Base-by-base conservation (phyloP, 2,797 vertebrate genomes). In the Babyrousa celebensis region DNA sequence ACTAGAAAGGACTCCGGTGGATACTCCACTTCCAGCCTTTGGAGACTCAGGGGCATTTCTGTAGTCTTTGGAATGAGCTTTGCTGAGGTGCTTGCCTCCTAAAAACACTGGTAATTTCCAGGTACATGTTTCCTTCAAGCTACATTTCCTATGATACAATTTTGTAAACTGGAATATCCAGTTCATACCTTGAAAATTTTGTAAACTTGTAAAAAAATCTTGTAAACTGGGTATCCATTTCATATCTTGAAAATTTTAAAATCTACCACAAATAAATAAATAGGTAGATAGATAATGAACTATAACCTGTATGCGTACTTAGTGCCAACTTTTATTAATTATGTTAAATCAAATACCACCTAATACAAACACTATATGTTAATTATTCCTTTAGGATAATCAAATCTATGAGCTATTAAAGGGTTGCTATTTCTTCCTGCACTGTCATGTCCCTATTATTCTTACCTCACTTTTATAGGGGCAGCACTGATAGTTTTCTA, bases 401-500 rank as follows among this genome's bases (percentile, higher is more conserved):
- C 87, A 56, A 23, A 77, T 62, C 78, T 95, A 95, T 89, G 16
- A 71, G 16, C 36, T 63, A 70, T 79, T 74, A 84, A 72, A 63
- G 71, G 54, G 27, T 67, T 79, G 52, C 25, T 92, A 0, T 83
- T 91, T 25, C 52, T 79, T 84, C 21, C 40, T 68, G 58, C 4
- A 79, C 14, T 43, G 79, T 90, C 72, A 71, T 78, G 9, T 18
- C 75, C 17, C 16, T 70, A 60, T 88, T 56, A 70, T 5, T 7
- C 7, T 91, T 83, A 29, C 15, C 56, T 21, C 20, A 82, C 20
- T 36, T 36, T 36, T 3, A 91, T n/a, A 23, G 79, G 62, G 18
- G 9, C 40, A 94, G 17, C 58, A 93, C 85, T 90, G 75, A 84
- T 68, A 67, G 80, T 83, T 92, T 96, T 90, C 48, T 63, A 70